phyloP scores from a whole-genome alignment of 1,140 invertebrate genomes.

The Aleiodes sp. region DNA sequence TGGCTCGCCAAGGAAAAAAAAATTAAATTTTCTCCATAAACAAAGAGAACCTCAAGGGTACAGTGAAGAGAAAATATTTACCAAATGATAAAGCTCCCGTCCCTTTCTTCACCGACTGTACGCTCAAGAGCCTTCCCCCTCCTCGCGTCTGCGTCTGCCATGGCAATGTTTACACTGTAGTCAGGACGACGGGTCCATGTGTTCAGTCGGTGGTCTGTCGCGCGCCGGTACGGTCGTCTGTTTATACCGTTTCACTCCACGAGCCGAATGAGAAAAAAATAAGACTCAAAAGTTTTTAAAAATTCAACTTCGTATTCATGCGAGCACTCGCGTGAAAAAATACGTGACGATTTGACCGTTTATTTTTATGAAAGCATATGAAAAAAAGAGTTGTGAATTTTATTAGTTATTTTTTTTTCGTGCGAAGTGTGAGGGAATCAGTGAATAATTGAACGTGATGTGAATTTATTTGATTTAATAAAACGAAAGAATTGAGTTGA shows the following conservation, averaged over 20 bases:
- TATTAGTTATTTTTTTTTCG: slow-evolving; percentile 30
- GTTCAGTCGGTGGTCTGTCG: slow-evolving; percentile 61
- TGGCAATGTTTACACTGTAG: slow-evolving; percentile 60
- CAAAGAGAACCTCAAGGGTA: neutral
- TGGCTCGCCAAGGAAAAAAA: too few relatives aligned
- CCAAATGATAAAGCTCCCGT: neutral
- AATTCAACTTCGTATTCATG: neutral
- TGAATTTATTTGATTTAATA: too few relatives aligned
- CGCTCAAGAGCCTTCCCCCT: neutral
- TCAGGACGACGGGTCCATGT: slow-evolving; percentile 55
- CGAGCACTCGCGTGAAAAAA: neutral
- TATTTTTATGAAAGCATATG: neutral
- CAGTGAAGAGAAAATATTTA: too few relatives aligned
- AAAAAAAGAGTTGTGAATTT: neutral
- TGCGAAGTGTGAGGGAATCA: too few relatives aligned
- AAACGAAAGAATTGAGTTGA: too few relatives aligned
- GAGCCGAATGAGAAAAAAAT: slow-evolving; percentile 11
- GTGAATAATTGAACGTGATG: too few relatives aligned
- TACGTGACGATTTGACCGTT: neutral
- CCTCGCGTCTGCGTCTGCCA: slow-evolving; percentile 34
- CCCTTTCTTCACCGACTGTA: neutral
- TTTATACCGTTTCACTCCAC: slow-evolving; percentile 10
- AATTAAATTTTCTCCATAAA: too few relatives aligned
- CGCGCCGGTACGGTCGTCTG: slow-evolving; percentile 49
- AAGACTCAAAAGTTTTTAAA: neutral